Conservation (phyloP, 1,140 invertebrate species). For the Pectinophora gossypiella region DNA sequence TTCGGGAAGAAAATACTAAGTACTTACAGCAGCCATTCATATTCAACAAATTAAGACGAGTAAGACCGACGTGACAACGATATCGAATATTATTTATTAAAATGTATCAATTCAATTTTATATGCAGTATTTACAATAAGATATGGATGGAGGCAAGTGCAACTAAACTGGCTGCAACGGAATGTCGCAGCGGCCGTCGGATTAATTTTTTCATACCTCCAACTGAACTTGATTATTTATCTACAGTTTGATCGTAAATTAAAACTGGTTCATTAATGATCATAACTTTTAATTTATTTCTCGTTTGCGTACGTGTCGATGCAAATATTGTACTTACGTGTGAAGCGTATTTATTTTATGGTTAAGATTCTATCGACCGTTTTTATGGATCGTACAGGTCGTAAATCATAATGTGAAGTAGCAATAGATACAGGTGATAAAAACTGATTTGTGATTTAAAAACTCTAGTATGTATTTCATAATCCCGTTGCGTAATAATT, state of each 20-base stretch:
- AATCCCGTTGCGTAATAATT: no score
- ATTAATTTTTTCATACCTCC: slow-evolving; percentile 35
- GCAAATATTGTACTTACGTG: slow-evolving; percentile 30
- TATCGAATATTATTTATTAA: no score
- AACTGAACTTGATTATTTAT: slow-evolving; percentile 40
- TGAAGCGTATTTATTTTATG: neutral
- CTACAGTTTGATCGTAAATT: slow-evolving; percentile 49
- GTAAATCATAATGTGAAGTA: neutral
- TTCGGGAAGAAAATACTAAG: no score
- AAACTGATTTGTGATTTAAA: neutral
- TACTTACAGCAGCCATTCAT: no score
- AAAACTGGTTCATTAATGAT: slow-evolving; percentile 60
- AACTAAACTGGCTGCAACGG: no score
- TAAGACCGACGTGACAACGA: no score
- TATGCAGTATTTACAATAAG: no score
- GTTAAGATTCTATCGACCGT: neutral
- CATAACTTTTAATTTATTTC: slow-evolving; percentile 55
- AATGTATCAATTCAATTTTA: no score
- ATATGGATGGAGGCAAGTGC: no score
- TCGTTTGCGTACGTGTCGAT: slow-evolving; percentile 34
- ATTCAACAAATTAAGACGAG: no score
- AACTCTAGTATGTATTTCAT: no score
- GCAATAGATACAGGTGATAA: neutral
- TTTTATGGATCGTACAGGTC: neutral
- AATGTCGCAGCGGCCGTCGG: slow-evolving; percentile 11